phyloP scores from a whole-genome alignment of 1,140 invertebrate species.

The Drosophila repleta region DNA sequence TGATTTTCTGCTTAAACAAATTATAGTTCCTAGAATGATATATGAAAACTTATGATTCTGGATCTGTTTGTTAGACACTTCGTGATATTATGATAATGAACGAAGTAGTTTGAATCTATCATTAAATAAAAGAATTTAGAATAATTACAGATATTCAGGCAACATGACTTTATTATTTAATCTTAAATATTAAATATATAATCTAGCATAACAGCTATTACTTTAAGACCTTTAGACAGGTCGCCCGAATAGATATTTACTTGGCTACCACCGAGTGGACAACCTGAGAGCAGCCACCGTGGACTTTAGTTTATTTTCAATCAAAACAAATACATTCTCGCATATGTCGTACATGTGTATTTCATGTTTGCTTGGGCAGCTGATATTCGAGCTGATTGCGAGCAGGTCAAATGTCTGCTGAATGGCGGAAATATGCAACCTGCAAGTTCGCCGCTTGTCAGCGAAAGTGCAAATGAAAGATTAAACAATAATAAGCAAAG shows the following conservation, averaged over 20 bases:
- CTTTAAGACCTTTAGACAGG: neutral
- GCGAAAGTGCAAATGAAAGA: conserved; percentile 67
- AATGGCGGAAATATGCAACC: conserved; percentile 37
- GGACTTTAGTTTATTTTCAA: neutral
- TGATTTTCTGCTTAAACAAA: too few species aligned
- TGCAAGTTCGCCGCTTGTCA: conserved; percentile 19
- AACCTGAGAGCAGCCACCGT: neutral
- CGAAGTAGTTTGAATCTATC: too few species aligned
- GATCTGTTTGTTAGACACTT: too few species aligned
- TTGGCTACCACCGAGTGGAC: neutral
- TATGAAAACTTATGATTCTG: too few species aligned
- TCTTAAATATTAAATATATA: too few species aligned
- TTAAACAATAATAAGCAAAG: conserved; percentile 70
- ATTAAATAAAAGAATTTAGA: too few species aligned
- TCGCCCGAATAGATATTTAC: neutral
- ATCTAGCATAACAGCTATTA: neutral
- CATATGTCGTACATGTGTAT: neutral
- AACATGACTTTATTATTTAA: too few species aligned
- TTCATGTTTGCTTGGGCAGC: conserved; percentile 22
- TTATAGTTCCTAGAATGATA: too few species aligned
- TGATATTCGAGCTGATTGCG: conserved; percentile 60
- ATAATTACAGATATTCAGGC: too few species aligned
- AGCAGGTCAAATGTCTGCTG: conserved; percentile 38
- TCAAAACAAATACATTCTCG: neutral
- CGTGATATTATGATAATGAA: too few species aligned